phyloP scores from a whole-genome alignment of 1,140 invertebrate genomes.

The Drosophila sturtevanti region DNA sequence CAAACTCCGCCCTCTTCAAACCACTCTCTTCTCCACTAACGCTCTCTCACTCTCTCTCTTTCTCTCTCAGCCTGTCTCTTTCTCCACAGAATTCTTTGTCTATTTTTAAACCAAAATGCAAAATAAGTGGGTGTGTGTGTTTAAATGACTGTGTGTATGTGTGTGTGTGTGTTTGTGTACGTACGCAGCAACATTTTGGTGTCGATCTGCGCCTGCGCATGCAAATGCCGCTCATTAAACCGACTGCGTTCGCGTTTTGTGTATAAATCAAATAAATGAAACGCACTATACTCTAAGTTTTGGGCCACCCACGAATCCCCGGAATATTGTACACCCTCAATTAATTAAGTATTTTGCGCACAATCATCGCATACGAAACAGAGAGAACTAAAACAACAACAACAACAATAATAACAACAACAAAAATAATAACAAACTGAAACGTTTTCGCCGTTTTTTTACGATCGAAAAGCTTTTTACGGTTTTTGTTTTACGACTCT shows the following conservation, averaged over 20 bases:
- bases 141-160: neutral
- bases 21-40: neutral
- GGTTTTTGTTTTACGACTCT: constrained; percentile 64
- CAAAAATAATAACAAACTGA: constrained; percentile 8
- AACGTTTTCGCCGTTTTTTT: constrained; percentile 68
- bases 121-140: neutral
- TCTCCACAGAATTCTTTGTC: neutral
- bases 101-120: neutral
- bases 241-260: constrained; percentile 45
- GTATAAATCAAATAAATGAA: constrained; percentile 71
- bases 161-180: neutral
- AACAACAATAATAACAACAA: constrained; percentile 17
- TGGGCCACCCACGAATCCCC: constrained; percentile 64
- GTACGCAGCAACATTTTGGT: constrained; percentile 5
- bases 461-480: constrained; percentile 64
- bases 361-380: constrained; percentile 51
- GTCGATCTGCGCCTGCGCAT: constrained; percentile 44
- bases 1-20: neutral
- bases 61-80: neutral
- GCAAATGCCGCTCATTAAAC: constrained; percentile 70
- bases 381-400: constrained; percentile 47
- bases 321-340: constrained; percentile 37
- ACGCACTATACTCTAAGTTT: constrained; percentile 31
- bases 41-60: no score
- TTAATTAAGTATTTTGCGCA: constrained; percentile 75